These are phyloP conservation scores for Tenualosa thibaudeaui DNA, from an alignment of 2,797 vertebrate genomes.

Conservation along the genomic window DNA sequence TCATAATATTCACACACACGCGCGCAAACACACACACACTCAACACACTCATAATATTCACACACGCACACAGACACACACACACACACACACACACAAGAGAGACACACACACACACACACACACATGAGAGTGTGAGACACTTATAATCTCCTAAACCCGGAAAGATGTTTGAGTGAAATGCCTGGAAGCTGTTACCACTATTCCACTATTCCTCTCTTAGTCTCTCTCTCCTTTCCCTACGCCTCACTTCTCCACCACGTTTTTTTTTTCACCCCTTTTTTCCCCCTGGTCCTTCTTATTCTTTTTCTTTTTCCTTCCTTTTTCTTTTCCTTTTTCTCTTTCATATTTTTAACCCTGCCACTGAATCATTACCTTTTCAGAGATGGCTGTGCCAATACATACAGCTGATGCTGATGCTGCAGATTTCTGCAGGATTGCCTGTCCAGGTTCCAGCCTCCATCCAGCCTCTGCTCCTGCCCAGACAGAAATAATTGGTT, in stretches of 20 bases:
- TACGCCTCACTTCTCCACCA: not conserved
- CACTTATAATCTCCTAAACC: no score
- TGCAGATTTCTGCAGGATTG: not conserved
- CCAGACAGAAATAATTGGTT: not conserved
- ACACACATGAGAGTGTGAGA: no score
- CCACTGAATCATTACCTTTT: not conserved
- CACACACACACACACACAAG: no score
- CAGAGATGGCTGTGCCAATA: not conserved
- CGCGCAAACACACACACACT: not conserved
- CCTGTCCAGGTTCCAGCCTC: not conserved
- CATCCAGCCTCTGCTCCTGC: no score
- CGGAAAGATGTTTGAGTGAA: no score
- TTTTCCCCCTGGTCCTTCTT: not conserved
- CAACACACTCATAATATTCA: not conserved
- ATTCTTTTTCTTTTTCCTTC: not conserved
- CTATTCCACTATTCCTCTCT: not conserved
- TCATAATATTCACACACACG: no score
- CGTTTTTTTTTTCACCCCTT: no score
- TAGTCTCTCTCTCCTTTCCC: not conserved
- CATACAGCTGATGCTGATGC: not conserved
- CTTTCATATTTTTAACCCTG: not conserved
- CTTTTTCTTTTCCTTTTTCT: not conserved
- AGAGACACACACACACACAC: no score
- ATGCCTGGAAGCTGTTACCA: not conserved
- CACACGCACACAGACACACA: not conserved